Conservation (phyloP, 2,113 vertebrate species). For the Collichthys lucidus region DNA sequence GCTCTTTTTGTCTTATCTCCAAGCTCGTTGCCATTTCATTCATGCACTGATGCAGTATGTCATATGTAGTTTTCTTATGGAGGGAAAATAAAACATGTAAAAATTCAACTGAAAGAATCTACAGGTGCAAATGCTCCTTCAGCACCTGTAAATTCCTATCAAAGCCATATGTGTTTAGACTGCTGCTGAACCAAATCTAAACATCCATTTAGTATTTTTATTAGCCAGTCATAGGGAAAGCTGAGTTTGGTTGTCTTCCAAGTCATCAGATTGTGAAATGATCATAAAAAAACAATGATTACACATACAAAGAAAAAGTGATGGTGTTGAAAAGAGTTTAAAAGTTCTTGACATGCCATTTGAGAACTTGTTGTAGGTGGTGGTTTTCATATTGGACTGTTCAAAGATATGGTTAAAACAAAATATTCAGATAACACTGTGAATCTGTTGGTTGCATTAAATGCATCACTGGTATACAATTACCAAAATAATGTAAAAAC, state of each 20-base stretch:
- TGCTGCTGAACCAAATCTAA: conserved; percentile 39
- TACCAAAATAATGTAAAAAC: neutral
- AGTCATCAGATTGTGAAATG: conserved; percentile 11
- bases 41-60: no score
- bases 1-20: neutral
- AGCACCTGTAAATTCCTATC: conserved; percentile 21
- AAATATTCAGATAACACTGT: neutral
- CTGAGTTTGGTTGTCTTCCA: conserved; percentile 19
- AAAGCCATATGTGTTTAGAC: conserved; percentile 22
- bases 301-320: neutral
- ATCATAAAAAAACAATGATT: neutral
- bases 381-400: neutral
- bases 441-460: neutral
- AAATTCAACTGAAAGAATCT: neutral
- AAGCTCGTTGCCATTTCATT: no score
- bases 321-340: neutral
- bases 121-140: neutral
- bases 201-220: conserved; percentile 17
- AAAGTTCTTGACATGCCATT: neutral
- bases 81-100: no score
- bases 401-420: no score
- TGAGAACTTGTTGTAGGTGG: neutral
- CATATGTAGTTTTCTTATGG: no score
- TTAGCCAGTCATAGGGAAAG: neutral
- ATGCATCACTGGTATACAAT: neutral